phyloP scores from a whole-genome alignment of 2,888 invertebrate species.

The Callosobruchus maculatus region DNA sequence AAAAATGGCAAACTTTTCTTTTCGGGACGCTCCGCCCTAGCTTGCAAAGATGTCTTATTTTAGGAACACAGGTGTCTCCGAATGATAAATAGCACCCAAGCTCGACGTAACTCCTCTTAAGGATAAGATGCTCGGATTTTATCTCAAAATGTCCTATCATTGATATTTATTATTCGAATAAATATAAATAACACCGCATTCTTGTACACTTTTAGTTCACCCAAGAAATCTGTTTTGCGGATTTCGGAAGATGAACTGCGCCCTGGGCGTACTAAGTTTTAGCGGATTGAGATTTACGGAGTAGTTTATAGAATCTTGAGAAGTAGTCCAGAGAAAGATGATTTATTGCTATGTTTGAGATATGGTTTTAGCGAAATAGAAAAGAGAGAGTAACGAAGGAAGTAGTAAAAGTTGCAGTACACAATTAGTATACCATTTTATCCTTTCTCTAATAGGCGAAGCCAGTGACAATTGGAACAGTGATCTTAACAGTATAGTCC shows the following conservation, averaged over 20 bases:
- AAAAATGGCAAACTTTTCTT: not conserved
- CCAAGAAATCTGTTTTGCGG: slow-evolving; percentile 28
- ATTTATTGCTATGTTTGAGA: not conserved
- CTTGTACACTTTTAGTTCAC: slow-evolving; percentile 35
- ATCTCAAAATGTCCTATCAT: slow-evolving; percentile 25
- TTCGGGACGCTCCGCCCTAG: not conserved
- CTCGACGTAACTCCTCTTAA: slow-evolving; percentile 26
- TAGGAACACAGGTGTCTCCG: slow-evolving; percentile 29
- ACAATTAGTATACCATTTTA: no score
- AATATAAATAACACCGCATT: slow-evolving; percentile 41
- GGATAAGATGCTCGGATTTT: slow-evolving; percentile 20
- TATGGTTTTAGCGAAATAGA: not conserved
- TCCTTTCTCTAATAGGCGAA: no score
- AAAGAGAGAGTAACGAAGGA: no score
- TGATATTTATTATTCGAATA: slow-evolving; percentile 45
- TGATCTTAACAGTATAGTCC: no score
- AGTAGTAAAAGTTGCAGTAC: no score
- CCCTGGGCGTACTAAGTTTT: not conserved
- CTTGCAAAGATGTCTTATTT: not conserved
- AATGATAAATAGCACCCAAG: slow-evolving; percentile 34
- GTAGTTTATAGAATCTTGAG: not conserved
- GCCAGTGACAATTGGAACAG: no score
- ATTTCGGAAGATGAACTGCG: slow-evolving; percentile 12
- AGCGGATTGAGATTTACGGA: not conserved
- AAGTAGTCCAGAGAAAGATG: not conserved